Evolutionary conservation across 2,888 invertebrate species (phyloP), one percentile per base, ranked within the genome.

Genomic region (Scelioninae gen. 1): DNA sequence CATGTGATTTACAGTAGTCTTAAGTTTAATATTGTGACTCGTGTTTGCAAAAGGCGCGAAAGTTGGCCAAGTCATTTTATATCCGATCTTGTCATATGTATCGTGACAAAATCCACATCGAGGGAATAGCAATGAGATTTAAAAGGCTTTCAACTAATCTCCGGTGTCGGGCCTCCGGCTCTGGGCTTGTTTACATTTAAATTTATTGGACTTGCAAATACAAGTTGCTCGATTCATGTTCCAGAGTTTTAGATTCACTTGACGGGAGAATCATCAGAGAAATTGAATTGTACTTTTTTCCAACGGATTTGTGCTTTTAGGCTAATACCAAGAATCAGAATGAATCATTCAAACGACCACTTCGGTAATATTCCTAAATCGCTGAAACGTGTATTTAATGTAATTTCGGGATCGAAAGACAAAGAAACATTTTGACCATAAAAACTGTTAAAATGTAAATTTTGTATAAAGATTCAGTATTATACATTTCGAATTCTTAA

Each of bases 121-220:
- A 81, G 83, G 81, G 66, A 78, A 69, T 77, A 66, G 76, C 79
- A 66, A 76, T 79, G 81, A 83, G 79, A 82, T 83, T 85, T 84
- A 74, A 84, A 84, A 82, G 82, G 82, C 82, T 84, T 83, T 84
- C 82, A 66, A 72, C 58, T 75, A 79, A 84, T 83, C 83, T 85
- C 81, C 80, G 63, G 75, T 66, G 75, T 47, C 66, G 65, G 58
- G 63, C 76, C 69, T 76, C 55, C 55, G 53, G 60, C 77, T 79
- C 72, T 49, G 75, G 55, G 68, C 78, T 82, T 80, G 79, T 83
- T 82, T 78, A 81, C 82, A 85, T 85, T 86, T 81, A 84, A 85
- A 86, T 86, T 86, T 82, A 84, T 83, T 82, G 76, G 65, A 82
- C 77, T 82, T 77, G 77, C 82, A 82, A 78, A 82, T 77, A 74